Percentiles rank a stretch among this genome's conserved stretches.
phyloP scores from a whole-genome alignment of 1,140 invertebrate species.

The Drosophila nigrodunni region DNA sequence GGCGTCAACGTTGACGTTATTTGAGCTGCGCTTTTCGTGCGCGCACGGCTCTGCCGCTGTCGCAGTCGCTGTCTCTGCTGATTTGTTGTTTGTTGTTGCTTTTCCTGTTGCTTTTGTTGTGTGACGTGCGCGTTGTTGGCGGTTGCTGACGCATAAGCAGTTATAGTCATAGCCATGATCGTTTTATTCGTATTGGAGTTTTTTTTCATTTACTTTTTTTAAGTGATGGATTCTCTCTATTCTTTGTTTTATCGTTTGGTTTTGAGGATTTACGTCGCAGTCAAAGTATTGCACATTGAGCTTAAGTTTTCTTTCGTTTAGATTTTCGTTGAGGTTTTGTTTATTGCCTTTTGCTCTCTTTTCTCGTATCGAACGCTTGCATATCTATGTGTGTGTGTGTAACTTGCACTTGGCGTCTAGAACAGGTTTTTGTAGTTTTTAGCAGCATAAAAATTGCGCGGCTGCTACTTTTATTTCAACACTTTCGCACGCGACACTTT shows the following conservation, averaged over 20 bases:
- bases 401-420: slow-evolving; percentile 70
- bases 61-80: slow-evolving; percentile 43
- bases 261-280: slow-evolving; percentile 18
- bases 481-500: slow-evolving; percentile 82
- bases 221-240: slow-evolving; percentile 4
- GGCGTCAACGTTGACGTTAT: slow-evolving; percentile 56
- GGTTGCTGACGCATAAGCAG: slow-evolving; percentile 70
- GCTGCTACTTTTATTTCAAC: slow-evolving; percentile 57
- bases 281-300: slow-evolving; percentile 40
- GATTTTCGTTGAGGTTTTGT: slow-evolving; percentile 41
- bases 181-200: slow-evolving; percentile 61
- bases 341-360: slow-evolving; percentile 55
- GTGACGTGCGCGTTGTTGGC: slow-evolving; percentile 41
- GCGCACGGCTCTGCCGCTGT: slow-evolving; percentile 65
- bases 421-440: slow-evolving; percentile 66
- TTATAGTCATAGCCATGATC: slow-evolving; percentile 68
- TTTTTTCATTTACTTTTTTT: background rate
- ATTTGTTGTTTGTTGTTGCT: slow-evolving; percentile 51
- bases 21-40: slow-evolving; percentile 80
- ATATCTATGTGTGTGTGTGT: slow-evolving; percentile 27
- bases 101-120: slow-evolving; percentile 43
- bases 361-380: slow-evolving; percentile 10
- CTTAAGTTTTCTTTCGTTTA: slow-evolving; percentile 38
- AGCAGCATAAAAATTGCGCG: slow-evolving; percentile 42
- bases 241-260: slow-evolving; percentile 33